phyloP scores from a whole-genome alignment of 2,797 vertebrate genomes.

The Macrochelys suwanniensis region DNA sequence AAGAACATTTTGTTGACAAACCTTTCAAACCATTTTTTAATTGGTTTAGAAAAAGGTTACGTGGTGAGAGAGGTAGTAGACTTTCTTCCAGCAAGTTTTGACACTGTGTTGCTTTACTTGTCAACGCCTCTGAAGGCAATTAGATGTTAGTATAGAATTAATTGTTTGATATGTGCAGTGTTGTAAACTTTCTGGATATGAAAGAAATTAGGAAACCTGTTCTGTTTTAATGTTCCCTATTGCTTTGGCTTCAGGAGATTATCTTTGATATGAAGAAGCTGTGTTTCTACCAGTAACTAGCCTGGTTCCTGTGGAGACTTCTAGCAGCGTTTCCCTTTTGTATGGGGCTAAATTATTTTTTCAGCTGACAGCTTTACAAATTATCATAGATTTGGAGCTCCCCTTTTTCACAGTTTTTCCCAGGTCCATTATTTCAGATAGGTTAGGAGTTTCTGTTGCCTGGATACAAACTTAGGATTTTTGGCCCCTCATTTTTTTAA shows the following conservation, averaged over 20 bases:
- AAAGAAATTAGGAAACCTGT: not conserved
- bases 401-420: not conserved
- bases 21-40: not conserved
- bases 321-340: not conserved
- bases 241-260: not conserved
- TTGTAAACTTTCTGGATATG: not conserved
- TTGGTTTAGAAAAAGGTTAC: not conserved
- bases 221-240: not conserved
- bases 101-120: not conserved
- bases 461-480: not conserved
- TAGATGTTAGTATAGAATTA: not conserved
- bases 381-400: not conserved
- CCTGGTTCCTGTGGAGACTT: not conserved
- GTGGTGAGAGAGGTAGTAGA: not conserved
- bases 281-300: not conserved
- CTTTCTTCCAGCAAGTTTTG: not conserved
- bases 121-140: not conserved
- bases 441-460: not conserved
- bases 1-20: not conserved
- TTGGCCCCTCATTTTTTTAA: not conserved
- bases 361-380: not conserved
- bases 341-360: not conserved
- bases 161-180: not conserved
- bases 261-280: not conserved
- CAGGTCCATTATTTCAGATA: not conserved